Percentiles rank a stretch among this genome's conserved stretches.
Conservation (phyloP, 1,140 invertebrate genomes). For the Orchesella cincta region DNA sequence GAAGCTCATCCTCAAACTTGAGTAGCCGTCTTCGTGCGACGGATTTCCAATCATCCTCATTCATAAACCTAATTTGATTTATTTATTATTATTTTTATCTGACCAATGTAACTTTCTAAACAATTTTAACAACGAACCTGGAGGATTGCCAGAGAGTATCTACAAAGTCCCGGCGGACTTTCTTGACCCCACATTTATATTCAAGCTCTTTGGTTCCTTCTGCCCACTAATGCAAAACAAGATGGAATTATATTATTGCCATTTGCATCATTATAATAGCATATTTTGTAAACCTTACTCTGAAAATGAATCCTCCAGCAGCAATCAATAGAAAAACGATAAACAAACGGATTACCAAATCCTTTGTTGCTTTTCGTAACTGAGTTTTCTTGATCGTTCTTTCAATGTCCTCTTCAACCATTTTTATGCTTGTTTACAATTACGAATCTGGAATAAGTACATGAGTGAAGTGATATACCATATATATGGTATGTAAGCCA, state of each 20-base stretch:
- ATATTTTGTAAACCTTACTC: slow-evolving; percentile 33
- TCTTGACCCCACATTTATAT: slow-evolving; percentile 83
- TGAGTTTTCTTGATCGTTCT: slow-evolving; percentile 30
- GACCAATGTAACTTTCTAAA: no score
- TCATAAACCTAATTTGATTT: no score
- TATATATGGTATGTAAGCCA: not conserved
- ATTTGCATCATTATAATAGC: not conserved
- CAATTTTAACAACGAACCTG: no score
- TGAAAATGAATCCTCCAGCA: slow-evolving; percentile 46
- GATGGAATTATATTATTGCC: not conserved
- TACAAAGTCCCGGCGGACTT: slow-evolving; percentile 80
- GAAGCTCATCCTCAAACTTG: slow-evolving; percentile 83
- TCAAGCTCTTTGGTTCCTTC: slow-evolving; percentile 80
- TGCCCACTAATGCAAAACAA: slow-evolving; percentile 52
- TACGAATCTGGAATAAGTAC: not conserved
- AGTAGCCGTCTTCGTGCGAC: slow-evolving; percentile 75
- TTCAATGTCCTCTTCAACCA: slow-evolving; percentile 36
- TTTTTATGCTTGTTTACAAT: not conserved
- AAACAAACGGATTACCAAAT: slow-evolving; percentile 37
- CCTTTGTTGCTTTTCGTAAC: slow-evolving; percentile 34
- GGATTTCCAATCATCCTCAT: slow-evolving; percentile 84
- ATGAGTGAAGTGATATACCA: not conserved
- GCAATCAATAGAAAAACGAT: slow-evolving; percentile 46
- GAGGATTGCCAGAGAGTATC: slow-evolving; percentile 76
- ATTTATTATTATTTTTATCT: no score